Percentiles rank a stretch among this genome's conserved stretches.
These are phyloP conservation scores for Dorcus hopei DNA, from an alignment of 2,888 invertebrate genomes.

Conservation along the genomic window DNA sequence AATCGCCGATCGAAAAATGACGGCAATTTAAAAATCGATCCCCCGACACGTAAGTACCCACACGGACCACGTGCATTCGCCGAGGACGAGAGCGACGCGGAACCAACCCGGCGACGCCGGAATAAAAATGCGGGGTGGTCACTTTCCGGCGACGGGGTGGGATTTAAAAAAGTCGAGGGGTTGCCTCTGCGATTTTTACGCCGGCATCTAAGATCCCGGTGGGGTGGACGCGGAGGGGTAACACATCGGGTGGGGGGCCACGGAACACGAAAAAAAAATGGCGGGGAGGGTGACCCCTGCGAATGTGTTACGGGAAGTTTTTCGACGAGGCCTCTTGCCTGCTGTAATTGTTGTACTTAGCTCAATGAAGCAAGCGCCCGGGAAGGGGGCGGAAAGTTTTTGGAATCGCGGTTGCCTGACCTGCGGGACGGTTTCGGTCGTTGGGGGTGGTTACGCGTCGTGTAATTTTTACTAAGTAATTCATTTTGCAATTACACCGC, in stretches of 20 bases:
- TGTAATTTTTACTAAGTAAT: no score
- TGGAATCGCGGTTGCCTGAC: background rate
- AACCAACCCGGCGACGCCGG: constrained; percentile 20
- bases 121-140: constrained; percentile 33
- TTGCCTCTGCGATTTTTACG: background rate
- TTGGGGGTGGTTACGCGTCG: background rate
- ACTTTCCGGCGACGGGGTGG: constrained; percentile 19
- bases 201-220: constrained; percentile 6
- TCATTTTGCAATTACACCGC: no score
- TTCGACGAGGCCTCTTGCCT: background rate
- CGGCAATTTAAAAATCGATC: background rate
- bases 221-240: constrained; percentile 11
- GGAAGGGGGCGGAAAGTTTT: background rate
- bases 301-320: constrained; percentile 27
- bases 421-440: background rate
- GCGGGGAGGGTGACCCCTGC: constrained; percentile 7
- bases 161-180: background rate
- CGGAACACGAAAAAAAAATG: constrained; percentile 13
- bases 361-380: background rate
- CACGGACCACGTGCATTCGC: background rate
- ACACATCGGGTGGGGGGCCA: background rate
- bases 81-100: constrained; percentile 17
- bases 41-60: background rate
- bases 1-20: no score
- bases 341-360: no score